Percentiles rank a stretch among this genome's conserved stretches.
Conservation (phyloP, 1,140 invertebrate genomes). For the Drosophila saltans region DNA sequence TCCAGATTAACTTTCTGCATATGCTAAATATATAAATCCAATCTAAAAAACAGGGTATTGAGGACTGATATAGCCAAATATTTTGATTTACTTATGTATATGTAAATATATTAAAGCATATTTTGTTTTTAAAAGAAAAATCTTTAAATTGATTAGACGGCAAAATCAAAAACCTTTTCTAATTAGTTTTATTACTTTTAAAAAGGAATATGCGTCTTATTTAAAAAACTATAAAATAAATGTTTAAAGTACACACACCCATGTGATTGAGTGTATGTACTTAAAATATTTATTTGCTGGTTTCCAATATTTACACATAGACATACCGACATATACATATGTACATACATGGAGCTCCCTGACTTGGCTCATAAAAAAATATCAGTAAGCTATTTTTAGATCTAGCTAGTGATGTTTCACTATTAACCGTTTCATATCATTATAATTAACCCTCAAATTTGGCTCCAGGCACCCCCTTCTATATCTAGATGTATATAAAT, state of each 20-base stretch:
- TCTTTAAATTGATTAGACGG: too few relatives aligned
- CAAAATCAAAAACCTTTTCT: too few relatives aligned
- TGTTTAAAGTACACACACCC: background rate
- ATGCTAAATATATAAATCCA: too few relatives aligned
- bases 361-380: background rate
- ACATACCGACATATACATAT: background rate
- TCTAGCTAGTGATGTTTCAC: conserved; percentile 1
- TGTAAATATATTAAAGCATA: too few relatives aligned
- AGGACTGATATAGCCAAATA: too few relatives aligned
- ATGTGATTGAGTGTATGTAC: background rate
- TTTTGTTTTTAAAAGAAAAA: too few relatives aligned
- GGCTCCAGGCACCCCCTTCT: conserved; percentile 28
- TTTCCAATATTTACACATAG: background rate
- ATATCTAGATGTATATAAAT: conserved; percentile 33
- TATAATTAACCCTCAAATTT: conserved; percentile 75
- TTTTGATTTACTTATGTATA: too few relatives aligned
- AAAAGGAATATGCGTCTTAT: background rate
- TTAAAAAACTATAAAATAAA: background rate
- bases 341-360: background rate
- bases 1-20: too few relatives aligned
- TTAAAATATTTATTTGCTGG: too few relatives aligned
- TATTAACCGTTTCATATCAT: conserved; percentile 52
- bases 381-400: conserved; percentile 24
- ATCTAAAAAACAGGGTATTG: too few relatives aligned
- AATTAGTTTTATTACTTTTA: background rate